Conservation (phyloP, 2,888 invertebrate genomes). For the Microctonus hyperodae region DNA sequence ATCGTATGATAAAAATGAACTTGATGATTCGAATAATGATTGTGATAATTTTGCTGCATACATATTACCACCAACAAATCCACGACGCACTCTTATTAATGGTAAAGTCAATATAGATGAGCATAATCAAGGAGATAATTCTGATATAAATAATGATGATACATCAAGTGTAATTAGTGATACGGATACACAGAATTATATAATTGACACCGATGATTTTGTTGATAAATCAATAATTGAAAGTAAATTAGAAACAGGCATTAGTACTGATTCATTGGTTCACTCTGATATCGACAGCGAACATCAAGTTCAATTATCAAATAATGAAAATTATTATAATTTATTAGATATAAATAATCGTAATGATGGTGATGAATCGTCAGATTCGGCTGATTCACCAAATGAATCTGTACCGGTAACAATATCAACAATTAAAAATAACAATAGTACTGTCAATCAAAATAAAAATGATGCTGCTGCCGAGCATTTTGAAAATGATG, state of each 20-base stretch:
- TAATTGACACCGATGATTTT: conserved; percentile 25
- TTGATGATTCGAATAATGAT: conserved; percentile 40
- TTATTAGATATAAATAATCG: conserved; percentile 33
- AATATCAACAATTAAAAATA: neutral
- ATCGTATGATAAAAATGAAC: conserved; percentile 43
- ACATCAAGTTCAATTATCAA: conserved; percentile 48
- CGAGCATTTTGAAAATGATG: neutral
- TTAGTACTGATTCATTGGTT: conserved; percentile 11
- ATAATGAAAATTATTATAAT: conserved; percentile 40
- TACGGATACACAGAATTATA: conserved; percentile 41
- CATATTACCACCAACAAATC: conserved; percentile 44
- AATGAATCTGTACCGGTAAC: conserved; percentile 28
- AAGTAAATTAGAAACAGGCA: conserved; percentile 41
- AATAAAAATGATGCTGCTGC: neutral
- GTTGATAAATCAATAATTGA: conserved; percentile 50
- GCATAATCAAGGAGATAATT: conserved; percentile 41
- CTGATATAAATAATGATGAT: conserved; percentile 49
- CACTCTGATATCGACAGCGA: conserved; percentile 35
- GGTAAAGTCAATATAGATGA: conserved; percentile 38
- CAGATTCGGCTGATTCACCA: conserved; percentile 38
- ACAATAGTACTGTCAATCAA: neutral
- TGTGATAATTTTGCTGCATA: conserved; percentile 43
- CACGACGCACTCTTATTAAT: conserved; percentile 48
- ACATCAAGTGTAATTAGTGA: conserved; percentile 47
- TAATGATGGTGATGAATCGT: conserved; percentile 36